These are phyloP conservation scores for Rhizoglyphus robini DNA, from an alignment of 1,140 invertebrate genomes.

Conservation along the genomic window DNA sequence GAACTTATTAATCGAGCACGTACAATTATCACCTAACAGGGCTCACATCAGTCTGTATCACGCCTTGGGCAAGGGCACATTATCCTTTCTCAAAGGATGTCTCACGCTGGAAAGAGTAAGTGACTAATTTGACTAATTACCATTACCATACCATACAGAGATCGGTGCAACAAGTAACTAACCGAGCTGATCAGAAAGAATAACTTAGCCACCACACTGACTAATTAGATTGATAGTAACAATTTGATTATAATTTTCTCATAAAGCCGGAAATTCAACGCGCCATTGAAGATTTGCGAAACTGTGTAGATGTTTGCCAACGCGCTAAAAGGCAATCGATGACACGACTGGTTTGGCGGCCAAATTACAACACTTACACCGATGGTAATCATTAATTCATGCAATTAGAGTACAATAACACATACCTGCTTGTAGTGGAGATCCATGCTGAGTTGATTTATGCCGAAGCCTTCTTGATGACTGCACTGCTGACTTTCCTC, in stretches of 20 bases:
- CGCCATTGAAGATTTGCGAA: conserved; percentile 55
- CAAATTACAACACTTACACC: conserved; percentile 60
- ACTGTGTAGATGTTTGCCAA: conserved; percentile 60
- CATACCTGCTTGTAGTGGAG: conserved; percentile 50
- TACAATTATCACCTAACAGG: conserved; percentile 39
- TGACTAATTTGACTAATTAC: conserved; percentile 12
- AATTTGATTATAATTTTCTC: no score
- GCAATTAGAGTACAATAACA: not conserved
- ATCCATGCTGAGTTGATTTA: conserved; percentile 89
- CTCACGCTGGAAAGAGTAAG: conserved; percentile 75
- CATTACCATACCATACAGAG: not conserved
- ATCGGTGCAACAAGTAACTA: not conserved
- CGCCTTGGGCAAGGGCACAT: conserved; percentile 71
- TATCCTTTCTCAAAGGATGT: conserved; percentile 78
- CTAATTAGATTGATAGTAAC: no score
- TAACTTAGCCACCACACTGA: no score
- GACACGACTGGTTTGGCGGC: conserved; percentile 61
- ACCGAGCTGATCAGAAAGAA: no score
- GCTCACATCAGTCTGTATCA: conserved; percentile 75
- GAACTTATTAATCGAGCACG: not conserved
- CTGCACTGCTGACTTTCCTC: conserved; percentile 76
- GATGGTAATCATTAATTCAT: conserved; percentile 39
- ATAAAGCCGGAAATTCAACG: conserved; percentile 51
- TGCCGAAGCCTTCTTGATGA: conserved; percentile 72
- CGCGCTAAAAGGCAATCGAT: conserved; percentile 53